These are phyloP conservation scores for Myotis daubentonii DNA, from an alignment of 2,797 vertebrate species.

Conservation along the genomic window DNA sequence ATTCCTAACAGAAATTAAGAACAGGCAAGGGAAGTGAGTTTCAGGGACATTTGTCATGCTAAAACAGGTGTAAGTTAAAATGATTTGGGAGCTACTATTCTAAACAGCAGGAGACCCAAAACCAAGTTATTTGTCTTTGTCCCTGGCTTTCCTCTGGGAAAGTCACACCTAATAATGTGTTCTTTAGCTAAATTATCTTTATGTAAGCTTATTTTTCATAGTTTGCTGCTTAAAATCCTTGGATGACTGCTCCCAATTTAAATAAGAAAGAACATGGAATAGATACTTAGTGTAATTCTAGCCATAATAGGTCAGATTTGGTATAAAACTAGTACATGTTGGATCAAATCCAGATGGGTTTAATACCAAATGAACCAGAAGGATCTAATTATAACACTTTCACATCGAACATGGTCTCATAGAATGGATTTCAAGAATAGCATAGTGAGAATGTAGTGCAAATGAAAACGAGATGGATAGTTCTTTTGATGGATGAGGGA, in stretches of 20 bases:
- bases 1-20: constrained; percentile 36
- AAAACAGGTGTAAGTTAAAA: background rate
- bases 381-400: constrained; percentile 70
- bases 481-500: constrained; percentile 50
- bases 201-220: constrained; percentile 27
- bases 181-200: constrained; percentile 35
- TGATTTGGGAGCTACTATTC: background rate
- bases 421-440: constrained; percentile 60
- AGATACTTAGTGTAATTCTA: constrained; percentile 64
- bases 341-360: constrained; percentile 73
- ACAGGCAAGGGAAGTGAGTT: background rate
- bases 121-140: constrained; percentile 2
- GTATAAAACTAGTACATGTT: constrained; percentile 47
- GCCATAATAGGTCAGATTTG: constrained; percentile 61
- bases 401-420: constrained; percentile 10
- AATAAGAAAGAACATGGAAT: constrained; percentile 31
- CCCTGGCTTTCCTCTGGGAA: background rate
- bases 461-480: constrained; percentile 40
- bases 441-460: constrained; percentile 35
- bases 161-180: background rate
- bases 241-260: constrained; percentile 39
- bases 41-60: background rate
- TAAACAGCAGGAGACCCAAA: background rate
- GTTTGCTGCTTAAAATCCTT: background rate
- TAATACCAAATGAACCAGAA: constrained; percentile 70